Percentiles rank a stretch among this genome's conserved stretches.
Conservation (phyloP, 2,113 vertebrate genomes). For the Macroglossus sobrinus region DNA sequence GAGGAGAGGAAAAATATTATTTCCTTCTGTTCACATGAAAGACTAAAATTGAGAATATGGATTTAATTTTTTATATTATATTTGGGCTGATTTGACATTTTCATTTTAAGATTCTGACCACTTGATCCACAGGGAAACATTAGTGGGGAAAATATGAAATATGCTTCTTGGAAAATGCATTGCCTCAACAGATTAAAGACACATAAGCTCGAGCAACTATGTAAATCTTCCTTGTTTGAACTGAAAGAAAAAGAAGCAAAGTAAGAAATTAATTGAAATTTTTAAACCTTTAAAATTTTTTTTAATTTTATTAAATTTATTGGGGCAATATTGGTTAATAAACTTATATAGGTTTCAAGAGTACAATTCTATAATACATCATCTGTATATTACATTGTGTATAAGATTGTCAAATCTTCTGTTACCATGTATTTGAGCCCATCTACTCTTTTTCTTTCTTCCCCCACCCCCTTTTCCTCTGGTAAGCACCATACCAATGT, state of each 20-base stretch:
- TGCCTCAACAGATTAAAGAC: neutral
- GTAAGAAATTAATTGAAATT: neutral
- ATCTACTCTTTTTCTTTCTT: too few species aligned
- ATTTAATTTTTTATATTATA: slow-evolving; percentile 22
- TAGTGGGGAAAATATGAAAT: slow-evolving; percentile 10
- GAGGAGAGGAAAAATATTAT: neutral
- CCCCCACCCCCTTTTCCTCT: too few species aligned
- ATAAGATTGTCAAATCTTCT: too few species aligned
- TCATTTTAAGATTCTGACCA: slow-evolving; percentile 18
- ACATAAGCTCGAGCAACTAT: neutral
- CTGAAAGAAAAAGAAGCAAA: slow-evolving; percentile 18
- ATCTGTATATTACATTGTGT: too few species aligned
- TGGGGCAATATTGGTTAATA: too few species aligned
- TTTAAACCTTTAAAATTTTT: neutral
- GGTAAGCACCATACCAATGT: too few species aligned
- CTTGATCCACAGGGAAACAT: slow-evolving; percentile 8
- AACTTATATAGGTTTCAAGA: too few species aligned
- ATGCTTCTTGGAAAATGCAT: slow-evolving; percentile 2
- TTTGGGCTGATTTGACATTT: slow-evolving; percentile 15
- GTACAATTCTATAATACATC: too few species aligned
- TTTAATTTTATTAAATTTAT: too few species aligned
- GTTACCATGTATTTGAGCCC: too few species aligned
- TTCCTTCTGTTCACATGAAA: neutral
- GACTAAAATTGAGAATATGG: neutral
- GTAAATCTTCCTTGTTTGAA: slow-evolving; percentile 39